phyloP scores from a whole-genome alignment of 35 echinoderm and acorn worm genomes.

The Lytechinus pictus region DNA sequence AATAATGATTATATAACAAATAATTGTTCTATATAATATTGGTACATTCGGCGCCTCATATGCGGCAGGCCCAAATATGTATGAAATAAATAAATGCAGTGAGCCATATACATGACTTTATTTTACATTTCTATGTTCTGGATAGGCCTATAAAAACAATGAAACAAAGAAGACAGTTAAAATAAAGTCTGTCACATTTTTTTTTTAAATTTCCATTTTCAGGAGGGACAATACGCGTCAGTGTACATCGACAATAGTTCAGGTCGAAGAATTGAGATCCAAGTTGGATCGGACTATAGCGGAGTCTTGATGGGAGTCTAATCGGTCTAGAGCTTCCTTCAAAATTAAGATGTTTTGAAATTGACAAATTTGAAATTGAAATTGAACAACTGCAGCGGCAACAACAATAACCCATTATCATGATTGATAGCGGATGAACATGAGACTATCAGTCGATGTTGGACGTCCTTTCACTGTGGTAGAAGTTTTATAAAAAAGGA shows the following conservation, averaged over 20 bases:
- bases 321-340: neutral
- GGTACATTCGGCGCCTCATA: no score
- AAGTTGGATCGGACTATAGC: conserved; percentile 83
- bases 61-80: no score
- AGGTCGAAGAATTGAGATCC: conserved; percentile 60
- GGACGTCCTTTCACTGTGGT: neutral
- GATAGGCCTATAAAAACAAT: no score
- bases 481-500: neutral
- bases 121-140: no score
- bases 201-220: conserved; percentile 53
- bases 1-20: no score
- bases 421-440: neutral
- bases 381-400: no score
- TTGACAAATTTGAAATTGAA: no score
- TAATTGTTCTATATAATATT: no score
- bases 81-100: no score
- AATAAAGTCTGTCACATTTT: neutral
- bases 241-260: conserved; percentile 96
- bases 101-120: no score
- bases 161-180: no score
- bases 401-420: neutral
- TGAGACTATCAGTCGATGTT: neutral
- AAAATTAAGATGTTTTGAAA: no score
- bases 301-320: conserved; percentile 89
- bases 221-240: conserved; percentile 87